Conservation (phyloP, 1,140 invertebrate species). For the Antheraea pernyi region DNA sequence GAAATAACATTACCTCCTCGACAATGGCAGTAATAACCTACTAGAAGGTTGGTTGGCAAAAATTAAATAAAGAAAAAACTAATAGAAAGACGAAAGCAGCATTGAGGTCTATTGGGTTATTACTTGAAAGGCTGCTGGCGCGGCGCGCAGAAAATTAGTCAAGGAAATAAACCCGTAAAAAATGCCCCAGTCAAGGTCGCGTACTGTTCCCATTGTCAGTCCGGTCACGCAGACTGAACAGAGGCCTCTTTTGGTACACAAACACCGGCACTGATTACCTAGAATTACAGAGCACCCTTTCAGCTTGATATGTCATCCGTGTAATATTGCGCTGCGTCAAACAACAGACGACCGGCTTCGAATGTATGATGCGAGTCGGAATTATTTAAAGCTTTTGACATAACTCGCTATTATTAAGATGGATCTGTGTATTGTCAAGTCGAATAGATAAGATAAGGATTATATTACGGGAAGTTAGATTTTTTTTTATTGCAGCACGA, state of each 20-base stretch:
- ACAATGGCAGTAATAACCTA: no score
- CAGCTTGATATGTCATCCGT: constrained; percentile 9
- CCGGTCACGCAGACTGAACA: constrained; percentile 13
- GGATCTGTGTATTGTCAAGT: background rate
- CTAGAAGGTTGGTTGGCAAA: no score
- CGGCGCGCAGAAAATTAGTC: no score
- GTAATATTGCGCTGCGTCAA: background rate
- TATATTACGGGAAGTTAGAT: no score
- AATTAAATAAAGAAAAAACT: no score
- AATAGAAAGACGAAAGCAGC: no score
- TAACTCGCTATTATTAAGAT: background rate
- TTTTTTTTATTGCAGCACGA: no score
- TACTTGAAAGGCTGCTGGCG: no score
- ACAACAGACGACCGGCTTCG: no score
- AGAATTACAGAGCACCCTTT: constrained; percentile 12
- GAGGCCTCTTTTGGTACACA: constrained; percentile 4
- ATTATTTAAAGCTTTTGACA: background rate
- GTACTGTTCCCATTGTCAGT: constrained; percentile 2
- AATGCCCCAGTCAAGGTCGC: constrained; percentile 1
- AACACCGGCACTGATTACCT: constrained; percentile 11
- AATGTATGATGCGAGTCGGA: background rate
- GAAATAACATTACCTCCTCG: no score
- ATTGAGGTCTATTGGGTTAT: no score
- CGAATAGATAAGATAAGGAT: no score
- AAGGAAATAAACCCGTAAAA: background rate